Conservation (phyloP, 2,113 vertebrate genomes). For the Salvelinus namaycush region DNA sequence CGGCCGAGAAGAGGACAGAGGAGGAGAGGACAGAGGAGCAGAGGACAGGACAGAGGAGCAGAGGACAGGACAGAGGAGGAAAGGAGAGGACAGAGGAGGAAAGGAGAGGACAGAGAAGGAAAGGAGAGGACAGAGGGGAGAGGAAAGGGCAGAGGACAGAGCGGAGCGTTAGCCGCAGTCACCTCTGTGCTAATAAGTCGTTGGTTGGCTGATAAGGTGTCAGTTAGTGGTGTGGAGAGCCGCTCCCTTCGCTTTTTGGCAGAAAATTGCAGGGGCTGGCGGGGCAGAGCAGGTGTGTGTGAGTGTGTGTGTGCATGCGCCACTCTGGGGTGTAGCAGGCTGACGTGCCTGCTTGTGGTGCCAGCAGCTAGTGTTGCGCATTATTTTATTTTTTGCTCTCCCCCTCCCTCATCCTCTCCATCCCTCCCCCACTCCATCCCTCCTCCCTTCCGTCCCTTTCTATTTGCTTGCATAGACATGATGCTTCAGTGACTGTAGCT, state of each 20-base stretch:
- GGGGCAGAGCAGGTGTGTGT: slow-evolving; percentile 43
- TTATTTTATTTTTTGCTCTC: not conserved
- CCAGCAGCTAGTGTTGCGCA: slow-evolving; percentile 56
- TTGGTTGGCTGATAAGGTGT: slow-evolving; percentile 68
- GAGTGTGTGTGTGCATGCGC: slow-evolving; percentile 33
- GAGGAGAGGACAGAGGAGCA: slow-evolving; percentile 1
- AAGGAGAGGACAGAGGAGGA: slow-evolving; percentile 11
- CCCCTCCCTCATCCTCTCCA: not conserved
- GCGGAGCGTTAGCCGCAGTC: slow-evolving; percentile 61
- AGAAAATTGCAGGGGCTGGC: slow-evolving; percentile 62
- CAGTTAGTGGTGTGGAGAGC: slow-evolving; percentile 49
- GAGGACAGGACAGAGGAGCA: slow-evolving; percentile 14
- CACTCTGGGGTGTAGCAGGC: slow-evolving; percentile 66
- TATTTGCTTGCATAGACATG: slow-evolving; percentile 5
- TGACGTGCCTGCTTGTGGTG: slow-evolving; percentile 61
- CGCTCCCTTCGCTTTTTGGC: slow-evolving; percentile 64
- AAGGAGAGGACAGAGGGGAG: not conserved
- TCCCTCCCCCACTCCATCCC: slow-evolving; percentile 30
- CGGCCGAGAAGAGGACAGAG: slow-evolving; percentile 8
- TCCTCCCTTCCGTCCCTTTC: not conserved
- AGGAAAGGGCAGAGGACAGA: slow-evolving; percentile 22
- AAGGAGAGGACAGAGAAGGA: not conserved
- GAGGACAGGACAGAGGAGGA: slow-evolving; percentile 23
- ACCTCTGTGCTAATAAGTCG: slow-evolving; percentile 71
- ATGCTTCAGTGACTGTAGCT: slow-evolving; percentile 13